Evolutionary conservation across 2,113 vertebrate genomes (phyloP), one percentile per base, ranked within the genome.

Genomic region (Physeter macrocephalus): DNA sequence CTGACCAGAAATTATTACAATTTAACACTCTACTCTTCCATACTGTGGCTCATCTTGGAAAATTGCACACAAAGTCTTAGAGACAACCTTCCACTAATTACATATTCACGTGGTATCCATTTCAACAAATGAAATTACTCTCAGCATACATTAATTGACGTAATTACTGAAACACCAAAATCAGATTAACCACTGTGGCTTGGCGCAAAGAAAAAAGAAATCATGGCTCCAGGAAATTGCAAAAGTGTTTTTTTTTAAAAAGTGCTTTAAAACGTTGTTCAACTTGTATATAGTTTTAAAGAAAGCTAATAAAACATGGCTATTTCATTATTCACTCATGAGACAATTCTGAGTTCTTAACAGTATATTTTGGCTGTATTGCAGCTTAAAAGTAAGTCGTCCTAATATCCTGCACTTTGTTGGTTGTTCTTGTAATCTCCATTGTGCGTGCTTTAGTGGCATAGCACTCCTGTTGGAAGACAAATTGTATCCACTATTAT

Each of bases 301-400:
- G 96, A 97, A 97, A 98, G 72, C 94, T 98, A 98, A 98, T 98
- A 98, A 98, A 98, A 98, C 89, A 97, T 13, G 71, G 74, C 49
- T 96, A 94, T 91, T 98, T 98, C 72, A 95, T 97, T 98, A 98
- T 97, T 98, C 97, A 98, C 98, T 98, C 94, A 97, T 82, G 93
- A 98, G 89, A 93, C 95, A 98, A 94, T 86, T 94, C 96, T 96
- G 95, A 71, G 46, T 97, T 98, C 92, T 90, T 95, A 97, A 86
- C 88, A 41, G 86, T 82, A 71, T 93, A 67, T 96, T 95, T 95
- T 90, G 8, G 34, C 36, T 94, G 71, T 21, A 0, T 92, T 93
- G 87, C 57, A 52, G 75, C 15, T 77, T 93, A 92, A 97, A 95
- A 98, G 66, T 80, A 82, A 85, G 25, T 95, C 34, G 4, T 92